Evolutionary conservation across 2,113 vertebrate species (phyloP).

Genomic region (Microtus ochrogaster): DNA sequence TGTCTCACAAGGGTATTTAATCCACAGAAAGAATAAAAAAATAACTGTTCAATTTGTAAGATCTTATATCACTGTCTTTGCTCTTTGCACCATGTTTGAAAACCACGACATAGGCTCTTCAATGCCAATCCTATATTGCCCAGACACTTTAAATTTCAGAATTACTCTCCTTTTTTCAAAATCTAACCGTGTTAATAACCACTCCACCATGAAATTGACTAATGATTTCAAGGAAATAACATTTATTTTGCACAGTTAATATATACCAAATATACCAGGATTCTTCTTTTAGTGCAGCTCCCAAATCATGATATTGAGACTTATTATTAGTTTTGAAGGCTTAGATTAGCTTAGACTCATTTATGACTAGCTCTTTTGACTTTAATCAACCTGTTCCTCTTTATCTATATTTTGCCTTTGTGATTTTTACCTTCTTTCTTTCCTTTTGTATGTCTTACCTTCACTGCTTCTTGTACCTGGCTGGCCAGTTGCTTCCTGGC

Average conservation of each 20-base stretch:
- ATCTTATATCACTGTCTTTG: background rate
- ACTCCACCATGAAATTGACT: background rate
- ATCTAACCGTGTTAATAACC: background rate
- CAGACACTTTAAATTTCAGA: background rate
- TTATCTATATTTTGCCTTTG: too few species aligned
- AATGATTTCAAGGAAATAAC: background rate
- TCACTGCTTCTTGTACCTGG: too few species aligned
- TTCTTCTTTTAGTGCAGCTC: too few species aligned
- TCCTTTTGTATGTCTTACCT: too few species aligned
- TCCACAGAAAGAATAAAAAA: background rate
- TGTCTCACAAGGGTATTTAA: background rate
- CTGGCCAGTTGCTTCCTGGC: too few species aligned
- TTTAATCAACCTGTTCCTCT: too few species aligned
- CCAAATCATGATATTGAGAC: too few species aligned
- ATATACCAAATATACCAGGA: background rate
- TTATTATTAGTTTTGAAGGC: too few species aligned
- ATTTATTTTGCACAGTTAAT: background rate
- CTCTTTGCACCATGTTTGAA: background rate
- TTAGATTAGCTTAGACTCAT: too few species aligned
- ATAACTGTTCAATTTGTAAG: background rate
- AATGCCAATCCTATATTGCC: background rate
- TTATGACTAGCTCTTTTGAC: too few species aligned
- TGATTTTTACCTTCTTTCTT: too few species aligned
- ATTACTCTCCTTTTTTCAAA: background rate
- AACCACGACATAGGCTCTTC: background rate